phyloP scores from a whole-genome alignment of 2,113 vertebrate genomes.

The Muntiacus muntjak region DNA sequence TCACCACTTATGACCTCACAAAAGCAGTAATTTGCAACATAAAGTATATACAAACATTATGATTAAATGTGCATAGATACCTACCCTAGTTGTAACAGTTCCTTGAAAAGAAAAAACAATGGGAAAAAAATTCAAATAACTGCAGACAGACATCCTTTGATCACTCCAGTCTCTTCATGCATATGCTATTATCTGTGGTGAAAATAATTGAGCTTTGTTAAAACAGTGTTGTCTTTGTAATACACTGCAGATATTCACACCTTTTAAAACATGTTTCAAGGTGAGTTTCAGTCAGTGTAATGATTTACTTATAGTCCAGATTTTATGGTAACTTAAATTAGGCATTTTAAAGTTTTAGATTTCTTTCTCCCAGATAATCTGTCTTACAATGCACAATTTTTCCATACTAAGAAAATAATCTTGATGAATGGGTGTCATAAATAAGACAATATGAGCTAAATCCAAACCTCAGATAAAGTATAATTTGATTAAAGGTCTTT shows the following conservation, averaged over 20 bases:
- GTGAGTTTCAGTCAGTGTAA: not conserved
- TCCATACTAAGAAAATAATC: not conserved
- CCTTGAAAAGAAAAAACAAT: not conserved
- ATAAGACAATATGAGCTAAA: not conserved
- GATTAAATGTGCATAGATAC: not conserved
- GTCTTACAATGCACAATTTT: not conserved
- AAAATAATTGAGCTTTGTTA: not conserved
- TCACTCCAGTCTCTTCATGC: not conserved
- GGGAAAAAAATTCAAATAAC: not conserved
- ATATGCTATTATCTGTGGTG: not conserved
- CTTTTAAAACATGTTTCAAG: not conserved
- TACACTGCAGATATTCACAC: not conserved
- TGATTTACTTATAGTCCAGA: not conserved
- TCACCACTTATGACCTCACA: not conserved
- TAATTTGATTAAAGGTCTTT: not conserved
- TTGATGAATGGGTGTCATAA: not conserved
- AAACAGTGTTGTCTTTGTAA: not conserved
- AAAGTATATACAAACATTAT: not conserved
- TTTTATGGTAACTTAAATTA: conserved; percentile 38
- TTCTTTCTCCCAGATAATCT: not conserved
- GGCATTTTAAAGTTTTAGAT: conserved; percentile 14
- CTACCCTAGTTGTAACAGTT: not conserved
- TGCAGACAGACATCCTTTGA: not conserved
- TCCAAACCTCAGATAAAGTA: not conserved
- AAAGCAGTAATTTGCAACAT: not conserved